These are phyloP conservation scores for Sphenopsis melanotis DNA, from an alignment of 2,797 vertebrate species.

Conservation along the genomic window DNA sequence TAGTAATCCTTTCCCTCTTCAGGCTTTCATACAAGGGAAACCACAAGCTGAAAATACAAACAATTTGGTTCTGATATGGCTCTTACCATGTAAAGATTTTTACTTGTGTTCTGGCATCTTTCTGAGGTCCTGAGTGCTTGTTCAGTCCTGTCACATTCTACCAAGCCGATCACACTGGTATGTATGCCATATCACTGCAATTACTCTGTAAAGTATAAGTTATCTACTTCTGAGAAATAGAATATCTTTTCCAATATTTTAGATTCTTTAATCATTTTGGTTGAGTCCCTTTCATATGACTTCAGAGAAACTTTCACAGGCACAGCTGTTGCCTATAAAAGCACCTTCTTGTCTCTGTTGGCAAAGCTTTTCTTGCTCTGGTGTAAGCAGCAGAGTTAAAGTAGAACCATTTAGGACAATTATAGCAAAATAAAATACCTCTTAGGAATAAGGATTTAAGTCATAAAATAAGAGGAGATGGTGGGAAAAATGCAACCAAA, in stretches of 20 bases:
- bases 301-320: background rate
- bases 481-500: background rate
- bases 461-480: background rate
- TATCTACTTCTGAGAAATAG: background rate
- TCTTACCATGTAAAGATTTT: background rate
- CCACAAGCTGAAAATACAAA: background rate
- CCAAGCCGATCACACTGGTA: background rate
- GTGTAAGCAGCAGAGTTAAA: background rate
- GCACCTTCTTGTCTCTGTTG: background rate
- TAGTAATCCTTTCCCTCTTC: background rate
- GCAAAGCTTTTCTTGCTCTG: background rate
- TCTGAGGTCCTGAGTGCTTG: rapidly evolving
- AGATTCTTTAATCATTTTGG: background rate
- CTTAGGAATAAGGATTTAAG: background rate
- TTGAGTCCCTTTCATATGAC: background rate
- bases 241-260: background rate
- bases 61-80: background rate
- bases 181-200: background rate
- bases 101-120: background rate
- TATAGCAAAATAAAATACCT: conserved; percentile 32
- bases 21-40: background rate
- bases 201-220: background rate
- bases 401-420: background rate
- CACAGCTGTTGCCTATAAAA: background rate
- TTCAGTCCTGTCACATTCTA: background rate